These are phyloP conservation scores for Xenopus petersii DNA, from an alignment of 2,797 vertebrate genomes.

Conservation along the genomic window DNA sequence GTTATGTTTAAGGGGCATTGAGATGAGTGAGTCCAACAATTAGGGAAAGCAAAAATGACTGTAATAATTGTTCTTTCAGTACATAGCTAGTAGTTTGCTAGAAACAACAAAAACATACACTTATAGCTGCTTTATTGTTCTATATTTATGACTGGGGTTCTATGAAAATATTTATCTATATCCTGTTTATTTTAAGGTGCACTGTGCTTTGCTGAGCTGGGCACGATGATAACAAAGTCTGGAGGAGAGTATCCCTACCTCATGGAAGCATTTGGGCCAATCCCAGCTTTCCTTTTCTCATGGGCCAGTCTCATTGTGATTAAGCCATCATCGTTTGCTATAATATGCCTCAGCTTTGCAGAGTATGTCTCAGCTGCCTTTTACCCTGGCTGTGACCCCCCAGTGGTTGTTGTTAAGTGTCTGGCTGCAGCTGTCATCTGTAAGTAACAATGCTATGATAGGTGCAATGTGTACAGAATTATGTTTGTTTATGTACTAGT, in stretches of 20 bases:
- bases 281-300: constrained; percentile 84
- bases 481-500: too few species aligned
- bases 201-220: constrained; percentile 90
- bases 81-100: too few species aligned
- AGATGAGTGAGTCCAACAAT: too few species aligned
- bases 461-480: not conserved
- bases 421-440: constrained; percentile 81
- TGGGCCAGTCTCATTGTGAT: constrained; percentile 83
- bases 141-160: too few species aligned
- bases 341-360: constrained; percentile 88
- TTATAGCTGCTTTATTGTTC: too few species aligned
- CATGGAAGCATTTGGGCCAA: constrained; percentile 82
- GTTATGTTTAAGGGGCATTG: too few species aligned
- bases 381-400: constrained; percentile 80
- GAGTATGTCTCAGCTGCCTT: constrained; percentile 83
- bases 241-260: constrained; percentile 89
- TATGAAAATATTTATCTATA: not conserved
- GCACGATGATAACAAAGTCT: constrained; percentile 92
- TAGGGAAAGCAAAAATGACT: too few species aligned
- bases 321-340: constrained; percentile 87
- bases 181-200: constrained; percentile 71
- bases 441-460: constrained; percentile 61
- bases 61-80: too few species aligned
- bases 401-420: constrained; percentile 71
- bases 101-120: too few species aligned